Evolutionary conservation across 2,797 vertebrate species (phyloP).

Genomic region (Epinephelus coioides): DNA sequence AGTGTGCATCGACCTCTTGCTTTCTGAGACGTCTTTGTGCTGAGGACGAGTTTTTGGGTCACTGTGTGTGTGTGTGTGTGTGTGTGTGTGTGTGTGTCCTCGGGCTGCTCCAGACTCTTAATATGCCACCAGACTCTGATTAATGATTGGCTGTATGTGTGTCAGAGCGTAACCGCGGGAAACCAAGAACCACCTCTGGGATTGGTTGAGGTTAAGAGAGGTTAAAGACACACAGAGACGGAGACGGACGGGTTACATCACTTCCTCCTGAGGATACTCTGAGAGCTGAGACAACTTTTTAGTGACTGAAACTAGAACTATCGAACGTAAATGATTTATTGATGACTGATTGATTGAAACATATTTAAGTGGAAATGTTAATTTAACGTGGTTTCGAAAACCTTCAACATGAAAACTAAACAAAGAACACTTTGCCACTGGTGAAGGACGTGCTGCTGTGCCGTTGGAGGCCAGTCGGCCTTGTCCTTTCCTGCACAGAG

Average conservation of each 20-base stretch:
- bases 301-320: no score
- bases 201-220: constrained; percentile 53
- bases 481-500: no score
- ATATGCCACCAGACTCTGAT: constrained; percentile 68
- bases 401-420: no score
- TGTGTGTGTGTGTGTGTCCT: constrained; percentile 46
- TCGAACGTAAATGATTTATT: no score
- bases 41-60: constrained; percentile 70
- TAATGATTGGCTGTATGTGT: constrained; percentile 76
- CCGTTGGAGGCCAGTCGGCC: no score
- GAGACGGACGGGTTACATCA: not conserved
- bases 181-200: constrained; percentile 52
- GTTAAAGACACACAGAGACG: constrained; percentile 43
- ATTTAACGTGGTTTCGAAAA: no score
- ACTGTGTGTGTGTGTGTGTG: constrained; percentile 37
- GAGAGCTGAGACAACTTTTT: no score
- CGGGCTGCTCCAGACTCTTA: constrained; percentile 55
- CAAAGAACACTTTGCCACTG: no score
- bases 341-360: no score
- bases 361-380: no score
- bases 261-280: no score
- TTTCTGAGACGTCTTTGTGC: constrained; percentile 51
- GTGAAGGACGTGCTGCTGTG: no score
- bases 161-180: constrained; percentile 70
- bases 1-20: constrained; percentile 29